Percentiles rank a stretch among this genome's conserved stretches.
Evolutionary conservation across 1,140 invertebrate species (phyloP).

Genomic region (Meloidogyne hapla): DNA sequence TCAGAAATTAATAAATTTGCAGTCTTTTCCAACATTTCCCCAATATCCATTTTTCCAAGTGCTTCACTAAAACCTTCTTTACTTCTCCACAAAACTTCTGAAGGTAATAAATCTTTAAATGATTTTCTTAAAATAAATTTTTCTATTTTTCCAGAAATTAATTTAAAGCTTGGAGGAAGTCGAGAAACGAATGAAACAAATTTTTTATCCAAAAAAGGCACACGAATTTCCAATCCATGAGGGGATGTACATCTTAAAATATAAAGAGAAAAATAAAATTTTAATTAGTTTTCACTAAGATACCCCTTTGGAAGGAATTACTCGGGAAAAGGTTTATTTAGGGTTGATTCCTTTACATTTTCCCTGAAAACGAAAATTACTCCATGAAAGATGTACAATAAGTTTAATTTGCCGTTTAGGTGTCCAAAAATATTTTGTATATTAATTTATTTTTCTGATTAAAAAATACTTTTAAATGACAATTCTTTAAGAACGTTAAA

Average conservation of each 20-base stretch:
- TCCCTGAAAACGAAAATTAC: too few species aligned
- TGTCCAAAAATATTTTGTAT: too few species aligned
- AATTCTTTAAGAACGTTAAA: too few species aligned
- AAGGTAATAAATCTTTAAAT: constrained; percentile 58
- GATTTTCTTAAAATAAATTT: constrained; percentile 58
- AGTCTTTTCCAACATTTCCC: neutral
- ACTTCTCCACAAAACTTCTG: constrained; percentile 60
- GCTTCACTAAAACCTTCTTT: constrained; percentile 63
- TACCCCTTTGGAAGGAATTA: too few species aligned
- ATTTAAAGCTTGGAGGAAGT: constrained; percentile 58
- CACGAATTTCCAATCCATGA: constrained; percentile 61
- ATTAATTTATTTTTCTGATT: too few species aligned
- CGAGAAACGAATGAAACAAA: constrained; percentile 58
- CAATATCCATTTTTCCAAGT: constrained; percentile 51
- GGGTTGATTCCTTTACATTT: too few species aligned
- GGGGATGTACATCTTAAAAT: constrained; percentile 53
- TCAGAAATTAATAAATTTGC: constrained; percentile 39
- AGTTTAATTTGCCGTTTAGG: too few species aligned
- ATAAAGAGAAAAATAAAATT: neutral
- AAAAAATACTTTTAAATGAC: too few species aligned
- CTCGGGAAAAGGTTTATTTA: too few species aligned
- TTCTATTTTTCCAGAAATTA: constrained; percentile 56
- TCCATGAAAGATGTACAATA: too few species aligned
- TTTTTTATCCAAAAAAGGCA: constrained; percentile 62
- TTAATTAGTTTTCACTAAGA: too few species aligned